phyloP scores from a whole-genome alignment of 2,113 vertebrate species.

The Stercorarius parasiticus region DNA sequence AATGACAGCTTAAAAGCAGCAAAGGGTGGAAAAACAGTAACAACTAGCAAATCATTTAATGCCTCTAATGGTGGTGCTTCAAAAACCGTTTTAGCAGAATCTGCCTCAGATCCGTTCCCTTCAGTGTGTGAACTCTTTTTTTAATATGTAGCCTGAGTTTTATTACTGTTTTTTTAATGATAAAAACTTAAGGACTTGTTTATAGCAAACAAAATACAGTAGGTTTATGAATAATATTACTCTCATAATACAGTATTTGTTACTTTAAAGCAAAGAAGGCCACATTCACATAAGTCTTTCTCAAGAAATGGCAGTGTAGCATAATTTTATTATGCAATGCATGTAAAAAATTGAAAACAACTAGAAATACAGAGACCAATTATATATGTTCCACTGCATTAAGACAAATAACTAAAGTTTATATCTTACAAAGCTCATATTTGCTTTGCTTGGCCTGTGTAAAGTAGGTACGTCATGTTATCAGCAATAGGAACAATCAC shows the following conservation, averaged over 20 bases:
- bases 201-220: background rate
- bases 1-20: background rate
- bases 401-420: constrained; percentile 15
- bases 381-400: background rate
- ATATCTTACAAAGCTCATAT: background rate
- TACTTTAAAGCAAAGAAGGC: background rate
- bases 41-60: background rate
- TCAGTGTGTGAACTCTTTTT: background rate
- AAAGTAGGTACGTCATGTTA: background rate
- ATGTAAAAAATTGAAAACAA: background rate
- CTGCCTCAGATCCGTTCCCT: background rate
- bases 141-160: background rate
- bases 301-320: background rate
- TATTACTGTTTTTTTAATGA: background rate
- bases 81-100: background rate
- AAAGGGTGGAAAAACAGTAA: background rate
- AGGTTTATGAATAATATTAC: background rate
- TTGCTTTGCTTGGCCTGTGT: background rate
- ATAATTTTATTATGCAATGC: background rate
- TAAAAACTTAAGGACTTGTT: background rate
- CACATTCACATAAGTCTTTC: background rate
- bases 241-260: background rate
- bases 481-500: background rate
- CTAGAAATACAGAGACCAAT: background rate
- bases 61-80: background rate